phyloP scores from a whole-genome alignment of 2,797 vertebrate genomes.

The Micrastur ruficollis region DNA sequence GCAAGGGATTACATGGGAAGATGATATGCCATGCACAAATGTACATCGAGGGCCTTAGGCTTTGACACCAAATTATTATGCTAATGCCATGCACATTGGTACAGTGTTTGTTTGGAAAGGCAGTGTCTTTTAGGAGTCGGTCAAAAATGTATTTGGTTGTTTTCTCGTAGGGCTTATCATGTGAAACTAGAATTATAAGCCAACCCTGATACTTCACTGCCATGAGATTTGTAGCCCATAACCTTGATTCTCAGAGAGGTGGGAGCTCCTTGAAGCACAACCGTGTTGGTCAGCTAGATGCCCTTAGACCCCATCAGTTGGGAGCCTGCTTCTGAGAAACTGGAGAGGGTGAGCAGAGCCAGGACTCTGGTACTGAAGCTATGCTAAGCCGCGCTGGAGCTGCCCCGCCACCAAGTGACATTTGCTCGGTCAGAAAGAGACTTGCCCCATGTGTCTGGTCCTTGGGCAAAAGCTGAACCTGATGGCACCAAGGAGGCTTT shows the following conservation, averaged over 20 bases:
- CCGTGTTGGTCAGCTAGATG: neutral
- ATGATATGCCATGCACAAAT: neutral
- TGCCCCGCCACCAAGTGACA: neutral
- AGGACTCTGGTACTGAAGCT: neutral
- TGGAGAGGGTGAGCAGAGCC: neutral
- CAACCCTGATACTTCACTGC: neutral
- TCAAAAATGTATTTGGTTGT: neutral
- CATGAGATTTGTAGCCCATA: neutral
- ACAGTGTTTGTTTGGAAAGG: neutral
- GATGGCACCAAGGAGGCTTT: neutral
- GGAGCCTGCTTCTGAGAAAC: neutral
- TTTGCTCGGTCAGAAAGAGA: neutral
- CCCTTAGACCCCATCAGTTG: neutral
- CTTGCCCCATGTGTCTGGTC: neutral
- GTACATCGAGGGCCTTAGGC: neutral
- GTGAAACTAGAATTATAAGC: neutral
- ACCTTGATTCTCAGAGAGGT: neutral
- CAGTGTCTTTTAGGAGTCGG: neutral
- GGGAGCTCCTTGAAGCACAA: neutral
- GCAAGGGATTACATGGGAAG: neutral
- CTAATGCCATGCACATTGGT: neutral
- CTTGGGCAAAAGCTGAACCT: neutral
- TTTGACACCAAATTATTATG: neutral
- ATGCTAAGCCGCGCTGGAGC: neutral
- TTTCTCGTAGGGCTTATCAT: neutral